Percentiles rank a stretch among this genome's conserved stretches.
Conservation (phyloP, 2,113 vertebrate genomes). For the Taxidea taxus region DNA sequence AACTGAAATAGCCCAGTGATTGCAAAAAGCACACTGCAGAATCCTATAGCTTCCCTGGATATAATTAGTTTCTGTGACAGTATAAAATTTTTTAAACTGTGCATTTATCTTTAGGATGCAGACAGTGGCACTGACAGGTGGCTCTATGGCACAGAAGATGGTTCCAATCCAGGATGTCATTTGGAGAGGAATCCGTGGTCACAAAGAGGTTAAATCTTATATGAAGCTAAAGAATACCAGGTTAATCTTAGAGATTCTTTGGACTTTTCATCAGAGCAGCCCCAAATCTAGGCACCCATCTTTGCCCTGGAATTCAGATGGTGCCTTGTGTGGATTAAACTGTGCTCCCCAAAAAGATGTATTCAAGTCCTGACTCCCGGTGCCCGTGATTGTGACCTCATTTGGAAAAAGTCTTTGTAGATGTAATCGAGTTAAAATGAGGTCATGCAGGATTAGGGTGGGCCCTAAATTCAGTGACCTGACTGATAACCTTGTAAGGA, state of each 20-base stretch:
- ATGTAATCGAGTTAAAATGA: background rate
- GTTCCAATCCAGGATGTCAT: background rate
- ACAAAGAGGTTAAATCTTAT: background rate
- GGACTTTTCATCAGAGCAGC: background rate
- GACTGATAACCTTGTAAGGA: background rate
- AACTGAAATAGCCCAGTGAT: conserved; percentile 8
- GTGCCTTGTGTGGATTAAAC: background rate
- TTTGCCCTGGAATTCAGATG: background rate
- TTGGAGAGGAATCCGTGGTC: conserved; percentile 11
- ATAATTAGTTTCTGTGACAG: conserved; percentile 33
- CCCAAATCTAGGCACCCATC: background rate
- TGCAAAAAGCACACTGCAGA: background rate
- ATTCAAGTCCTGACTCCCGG: background rate
- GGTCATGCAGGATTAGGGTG: background rate
- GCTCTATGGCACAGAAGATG: background rate
- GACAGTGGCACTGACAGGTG: background rate
- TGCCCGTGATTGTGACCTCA: background rate
- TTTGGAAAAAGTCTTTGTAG: background rate
- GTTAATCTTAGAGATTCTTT: background rate
- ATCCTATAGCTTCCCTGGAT: background rate
- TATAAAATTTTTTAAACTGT: background rate
- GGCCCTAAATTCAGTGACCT: background rate
- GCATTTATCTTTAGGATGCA: conserved; percentile 51
- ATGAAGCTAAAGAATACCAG: background rate
- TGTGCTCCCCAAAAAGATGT: background rate